phyloP scores from a whole-genome alignment of 2,797 vertebrate genomes.

The Hoplostethus atlanticus region DNA sequence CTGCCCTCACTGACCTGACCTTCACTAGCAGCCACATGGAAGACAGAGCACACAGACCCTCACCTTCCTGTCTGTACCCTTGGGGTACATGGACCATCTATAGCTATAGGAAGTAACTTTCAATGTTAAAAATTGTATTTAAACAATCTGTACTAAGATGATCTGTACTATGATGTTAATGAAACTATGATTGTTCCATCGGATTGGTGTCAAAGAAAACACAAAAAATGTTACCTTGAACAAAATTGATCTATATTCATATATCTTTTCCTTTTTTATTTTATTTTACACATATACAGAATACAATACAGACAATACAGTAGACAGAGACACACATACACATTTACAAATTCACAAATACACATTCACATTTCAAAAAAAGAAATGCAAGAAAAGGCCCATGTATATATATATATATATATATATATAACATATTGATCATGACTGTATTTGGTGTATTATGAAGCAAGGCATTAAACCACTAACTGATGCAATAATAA shows the following conservation, averaged over 20 bases:
- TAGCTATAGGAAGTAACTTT: constrained; percentile 5
- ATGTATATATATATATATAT: no score
- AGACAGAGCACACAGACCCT: constrained; percentile 37
- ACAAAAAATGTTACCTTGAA: background rate
- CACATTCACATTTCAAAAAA: no score
- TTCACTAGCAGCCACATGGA: constrained; percentile 64
- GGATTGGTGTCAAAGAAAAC: background rate
- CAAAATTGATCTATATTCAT: background rate
- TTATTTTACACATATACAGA: background rate
- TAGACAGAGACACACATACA: no score
- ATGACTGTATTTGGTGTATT: background rate
- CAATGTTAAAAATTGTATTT: constrained; percentile 5
- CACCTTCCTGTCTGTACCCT: constrained; percentile 55
- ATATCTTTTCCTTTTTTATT: background rate
- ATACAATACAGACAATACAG: background rate
- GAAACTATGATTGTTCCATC: background rate
- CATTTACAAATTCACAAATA: no score
- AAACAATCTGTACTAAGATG: background rate
- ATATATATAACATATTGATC: background rate
- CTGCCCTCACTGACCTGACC: constrained; percentile 78
- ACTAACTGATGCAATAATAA: constrained; percentile 1
- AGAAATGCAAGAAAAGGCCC: no score
- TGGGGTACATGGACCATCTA: constrained; percentile 16
- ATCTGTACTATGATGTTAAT: background rate
- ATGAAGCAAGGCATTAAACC: background rate